These are phyloP conservation scores for Porites lutea DNA, from an alignment of 64 coral and sea anemone species.

Conservation along the genomic window DNA sequence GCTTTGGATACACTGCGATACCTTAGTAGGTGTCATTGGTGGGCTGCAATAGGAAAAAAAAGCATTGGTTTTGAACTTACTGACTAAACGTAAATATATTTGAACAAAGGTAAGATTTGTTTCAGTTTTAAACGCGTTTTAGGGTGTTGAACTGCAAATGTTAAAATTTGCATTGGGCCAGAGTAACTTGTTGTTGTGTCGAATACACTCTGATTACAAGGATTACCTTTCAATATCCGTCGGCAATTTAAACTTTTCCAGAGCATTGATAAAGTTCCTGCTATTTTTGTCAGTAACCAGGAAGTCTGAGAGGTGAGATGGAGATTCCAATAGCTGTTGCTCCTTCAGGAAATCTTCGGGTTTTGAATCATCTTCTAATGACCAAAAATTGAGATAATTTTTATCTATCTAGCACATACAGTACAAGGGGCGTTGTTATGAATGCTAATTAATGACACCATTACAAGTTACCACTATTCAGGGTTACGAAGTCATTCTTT, in stretches of 20 bases:
- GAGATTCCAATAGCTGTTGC: conserved; percentile 21
- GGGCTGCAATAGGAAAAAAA: neutral
- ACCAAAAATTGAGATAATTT: neutral
- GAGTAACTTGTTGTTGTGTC: neutral
- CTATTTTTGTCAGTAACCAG: neutral
- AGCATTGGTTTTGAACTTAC: no score
- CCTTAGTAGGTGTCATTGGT: conserved; percentile 9
- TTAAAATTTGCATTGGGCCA: neutral
- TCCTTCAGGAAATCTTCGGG: neutral
- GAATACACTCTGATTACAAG: no score
- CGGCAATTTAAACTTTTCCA: neutral
- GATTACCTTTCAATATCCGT: conserved; percentile 2
- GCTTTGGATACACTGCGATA: conserved; percentile 15
- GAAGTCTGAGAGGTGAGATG: neutral
- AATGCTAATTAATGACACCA: no score
- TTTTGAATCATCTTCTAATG: neutral
- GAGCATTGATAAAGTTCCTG: neutral
- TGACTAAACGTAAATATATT: no score
- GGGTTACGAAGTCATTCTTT: conserved; percentile 17
- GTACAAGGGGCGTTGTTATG: no score
- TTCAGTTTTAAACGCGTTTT: no score
- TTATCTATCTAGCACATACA: neutral
- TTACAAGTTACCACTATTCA: neutral
- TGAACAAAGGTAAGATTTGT: no score
- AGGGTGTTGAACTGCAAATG: neutral